Evolutionary conservation across 2,113 vertebrate species (phyloP).

Genomic region (Ammodytes dubius): DNA sequence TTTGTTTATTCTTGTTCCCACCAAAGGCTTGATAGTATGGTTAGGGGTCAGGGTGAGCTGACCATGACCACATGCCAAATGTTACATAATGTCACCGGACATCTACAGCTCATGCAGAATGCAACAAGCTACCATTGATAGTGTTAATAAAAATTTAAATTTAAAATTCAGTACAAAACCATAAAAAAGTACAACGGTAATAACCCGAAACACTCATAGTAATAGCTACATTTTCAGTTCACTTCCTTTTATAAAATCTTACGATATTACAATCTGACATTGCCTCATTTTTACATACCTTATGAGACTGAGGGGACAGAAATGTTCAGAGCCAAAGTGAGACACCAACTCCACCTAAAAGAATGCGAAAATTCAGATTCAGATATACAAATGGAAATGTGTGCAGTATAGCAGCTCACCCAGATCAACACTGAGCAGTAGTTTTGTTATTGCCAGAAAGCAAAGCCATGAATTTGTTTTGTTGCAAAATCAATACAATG

Average conservation of each 20-base stretch:
- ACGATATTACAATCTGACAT: neutral
- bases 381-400: neutral
- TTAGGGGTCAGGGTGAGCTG: neutral
- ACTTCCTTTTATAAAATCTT: neutral
- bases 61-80: neutral
- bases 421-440: neutral
- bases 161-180: neutral
- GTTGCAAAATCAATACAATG: slow-evolving; percentile 2
- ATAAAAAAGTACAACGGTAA: neutral
- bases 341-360: slow-evolving; percentile 96
- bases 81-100: slow-evolving; percentile 15
- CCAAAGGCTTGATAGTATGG: neutral
- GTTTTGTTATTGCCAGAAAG: slow-evolving; percentile 6
- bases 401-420: neutral
- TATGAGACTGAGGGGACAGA: slow-evolving; percentile 98
- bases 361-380: neutral
- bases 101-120: neutral
- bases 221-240: neutral
- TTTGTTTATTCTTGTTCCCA: neutral
- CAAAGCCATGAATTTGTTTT: slow-evolving; percentile 24
- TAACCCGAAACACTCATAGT: neutral
- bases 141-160: neutral
- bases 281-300: slow-evolving; percentile 84
- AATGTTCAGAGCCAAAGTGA: slow-evolving; percentile 97
- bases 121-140: neutral